Evolutionary conservation across 1,140 invertebrate species (phyloP).

Genomic region (Drusus annulatus): DNA sequence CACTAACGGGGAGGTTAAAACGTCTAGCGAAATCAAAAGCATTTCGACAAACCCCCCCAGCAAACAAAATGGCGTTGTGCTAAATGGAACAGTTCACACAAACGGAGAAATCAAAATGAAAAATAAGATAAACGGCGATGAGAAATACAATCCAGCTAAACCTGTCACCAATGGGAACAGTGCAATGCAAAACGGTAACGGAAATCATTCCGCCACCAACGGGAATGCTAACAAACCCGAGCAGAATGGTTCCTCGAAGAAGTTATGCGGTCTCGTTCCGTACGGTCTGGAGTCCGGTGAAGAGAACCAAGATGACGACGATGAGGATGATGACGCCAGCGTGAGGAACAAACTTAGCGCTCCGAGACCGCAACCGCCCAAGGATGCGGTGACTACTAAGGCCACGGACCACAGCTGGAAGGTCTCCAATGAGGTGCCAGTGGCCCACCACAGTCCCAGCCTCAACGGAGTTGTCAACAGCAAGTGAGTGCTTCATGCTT

Average conservation of each 20-base stretch:
- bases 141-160: slow-evolving; percentile 5
- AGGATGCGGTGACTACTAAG: slow-evolving; percentile 62
- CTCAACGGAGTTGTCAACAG: slow-evolving; percentile 68
- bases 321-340: slow-evolving; percentile 61
- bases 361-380: slow-evolving; percentile 60
- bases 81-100: slow-evolving; percentile 20
- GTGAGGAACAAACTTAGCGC: slow-evolving; percentile 58
- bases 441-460: slow-evolving; percentile 66
- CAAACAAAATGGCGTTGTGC: neutral
- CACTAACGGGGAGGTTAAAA: neutral
- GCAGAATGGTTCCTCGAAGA: slow-evolving; percentile 28
- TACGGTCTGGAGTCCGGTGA: slow-evolving; percentile 67
- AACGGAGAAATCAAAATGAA: slow-evolving; percentile 38
- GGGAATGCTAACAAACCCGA: neutral
- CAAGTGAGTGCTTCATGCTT: slow-evolving; percentile 62
- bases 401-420: slow-evolving; percentile 70
- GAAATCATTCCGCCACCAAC: no score
- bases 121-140: slow-evolving; percentile 60
- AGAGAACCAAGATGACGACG: slow-evolving; percentile 57
- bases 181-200: neutral
- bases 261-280: slow-evolving; percentile 60
- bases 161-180: neutral
- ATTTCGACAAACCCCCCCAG: neutral
- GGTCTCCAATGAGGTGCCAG: slow-evolving; percentile 67
- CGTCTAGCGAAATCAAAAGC: neutral